Conservation (phyloP, 2,888 invertebrate genomes). For the Gastracanthus pulcherrimus region DNA sequence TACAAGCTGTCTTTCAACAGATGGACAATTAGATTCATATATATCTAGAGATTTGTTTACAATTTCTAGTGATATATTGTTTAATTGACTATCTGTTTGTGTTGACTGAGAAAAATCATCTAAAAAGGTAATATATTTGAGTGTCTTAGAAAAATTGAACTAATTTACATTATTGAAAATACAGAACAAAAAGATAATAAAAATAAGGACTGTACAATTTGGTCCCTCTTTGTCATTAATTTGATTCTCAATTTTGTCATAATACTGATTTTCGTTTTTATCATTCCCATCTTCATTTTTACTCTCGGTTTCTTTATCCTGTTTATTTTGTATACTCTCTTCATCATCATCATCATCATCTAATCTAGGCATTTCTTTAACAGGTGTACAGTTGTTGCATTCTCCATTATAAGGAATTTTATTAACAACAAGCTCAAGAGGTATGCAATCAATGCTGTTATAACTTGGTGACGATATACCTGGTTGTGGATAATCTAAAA, state of each 20-base stretch:
- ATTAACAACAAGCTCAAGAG: constrained; percentile 5
- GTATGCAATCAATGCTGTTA: neutral
- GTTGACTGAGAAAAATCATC: neutral
- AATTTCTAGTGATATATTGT: too few relatives aligned
- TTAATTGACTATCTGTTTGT: neutral
- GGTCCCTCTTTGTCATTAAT: neutral
- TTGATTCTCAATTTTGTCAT: neutral
- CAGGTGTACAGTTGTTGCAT: too few relatives aligned
- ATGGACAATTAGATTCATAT: too few relatives aligned
- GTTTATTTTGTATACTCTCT: neutral
- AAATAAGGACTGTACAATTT: neutral
- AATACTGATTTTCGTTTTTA: neutral
- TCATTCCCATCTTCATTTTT: neutral
- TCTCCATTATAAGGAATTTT: constrained; percentile 9
- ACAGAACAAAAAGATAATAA: too few relatives aligned
- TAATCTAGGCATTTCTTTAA: too few relatives aligned
- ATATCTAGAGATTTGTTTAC: too few relatives aligned
- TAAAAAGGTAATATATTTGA: neutral
- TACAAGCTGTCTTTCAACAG: neutral
- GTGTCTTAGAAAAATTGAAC: neutral
- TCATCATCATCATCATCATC: neutral
- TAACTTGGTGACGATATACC: neutral
- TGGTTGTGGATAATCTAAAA: constrained; percentile 23
- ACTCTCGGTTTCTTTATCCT: neutral
- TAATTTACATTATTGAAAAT: neutral